Evolutionary conservation across 2,113 vertebrate genomes (phyloP).

Genomic region (Cynoglossus semilaevis): DNA sequence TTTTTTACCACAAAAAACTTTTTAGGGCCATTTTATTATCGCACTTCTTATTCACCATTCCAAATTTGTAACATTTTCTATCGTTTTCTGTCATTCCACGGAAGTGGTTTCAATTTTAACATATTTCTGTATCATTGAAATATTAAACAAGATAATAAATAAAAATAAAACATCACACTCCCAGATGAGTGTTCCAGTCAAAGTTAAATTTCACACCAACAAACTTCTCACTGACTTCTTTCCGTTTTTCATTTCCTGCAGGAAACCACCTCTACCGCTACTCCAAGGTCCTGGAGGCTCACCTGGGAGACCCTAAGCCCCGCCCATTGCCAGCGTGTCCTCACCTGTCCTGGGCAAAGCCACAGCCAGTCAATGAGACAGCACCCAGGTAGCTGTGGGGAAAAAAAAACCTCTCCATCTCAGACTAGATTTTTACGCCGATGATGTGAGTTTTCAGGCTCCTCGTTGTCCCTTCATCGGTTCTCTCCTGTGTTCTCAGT

Average conservation of each 20-base stretch:
- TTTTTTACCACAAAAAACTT: too few species aligned
- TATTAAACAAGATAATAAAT: too few species aligned
- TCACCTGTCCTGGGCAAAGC: conserved; percentile 97
- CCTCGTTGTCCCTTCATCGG: too few species aligned
- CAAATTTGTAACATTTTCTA: too few species aligned
- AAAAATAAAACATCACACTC: too few species aligned
- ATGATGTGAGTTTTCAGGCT: background rate
- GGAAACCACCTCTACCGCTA: conserved; percentile 97
- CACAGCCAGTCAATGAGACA: conserved; percentile 96
- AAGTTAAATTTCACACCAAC: background rate
- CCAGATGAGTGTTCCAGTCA: too few species aligned
- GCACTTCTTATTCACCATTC: too few species aligned
- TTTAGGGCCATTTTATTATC: too few species aligned
- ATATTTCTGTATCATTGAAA: too few species aligned
- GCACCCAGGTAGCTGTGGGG: conserved; percentile 84
- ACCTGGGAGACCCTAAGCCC: conserved; percentile 91
- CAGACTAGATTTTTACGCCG: too few species aligned
- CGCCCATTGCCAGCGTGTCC: conserved; percentile 94
- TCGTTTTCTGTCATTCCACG: too few species aligned
- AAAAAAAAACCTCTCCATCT: background rate
- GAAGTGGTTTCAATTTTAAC: too few species aligned
- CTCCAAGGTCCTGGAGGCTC: conserved; percentile 95
- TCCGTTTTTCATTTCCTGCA: conserved; percentile 42
- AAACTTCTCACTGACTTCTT: background rate
- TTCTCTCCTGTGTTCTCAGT: conserved; percentile 61